Conservation (phyloP, 2,888 invertebrate species). For the Cremastinae sp. region DNA sequence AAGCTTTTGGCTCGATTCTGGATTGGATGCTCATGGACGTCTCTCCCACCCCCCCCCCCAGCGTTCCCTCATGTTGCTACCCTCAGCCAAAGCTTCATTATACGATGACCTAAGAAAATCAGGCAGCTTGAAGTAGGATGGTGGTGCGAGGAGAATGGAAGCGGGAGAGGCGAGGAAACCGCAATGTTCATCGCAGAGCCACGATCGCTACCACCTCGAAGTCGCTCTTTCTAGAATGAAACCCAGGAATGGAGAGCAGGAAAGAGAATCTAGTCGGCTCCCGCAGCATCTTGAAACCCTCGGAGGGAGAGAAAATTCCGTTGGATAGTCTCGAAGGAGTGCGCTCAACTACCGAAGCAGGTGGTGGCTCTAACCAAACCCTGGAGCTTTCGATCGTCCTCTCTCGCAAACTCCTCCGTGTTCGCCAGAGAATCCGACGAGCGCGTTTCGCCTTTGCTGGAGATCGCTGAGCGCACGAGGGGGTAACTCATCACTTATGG, state of each 20-base stretch:
- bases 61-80: constrained; percentile 55
- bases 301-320: constrained; percentile 18
- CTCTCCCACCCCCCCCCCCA: constrained; percentile 49
- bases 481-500: constrained; percentile 87
- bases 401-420: not conserved
- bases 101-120: constrained; percentile 81
- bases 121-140: constrained; percentile 69
- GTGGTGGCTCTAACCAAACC: constrained; percentile 75
- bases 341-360: constrained; percentile 77
- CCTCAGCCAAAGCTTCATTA: constrained; percentile 75
- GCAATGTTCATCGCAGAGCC: constrained; percentile 71
- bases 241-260: constrained; percentile 41
- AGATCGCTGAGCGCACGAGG: constrained; percentile 61
- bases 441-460: constrained; percentile 56
- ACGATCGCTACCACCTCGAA: constrained; percentile 62
- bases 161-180: constrained; percentile 46
- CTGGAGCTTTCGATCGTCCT: constrained; percentile 50
- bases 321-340: constrained; percentile 55
- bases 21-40: constrained; percentile 55
- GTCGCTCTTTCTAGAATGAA: constrained; percentile 48
- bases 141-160: constrained; percentile 23
- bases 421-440: constrained; percentile 37
- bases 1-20: constrained; percentile 56
- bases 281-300: constrained; percentile 47
- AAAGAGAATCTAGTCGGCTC: constrained; percentile 57